Evolutionary conservation across 2,888 invertebrate genomes (phyloP).

Genomic region (Heteropelma amictum): DNA sequence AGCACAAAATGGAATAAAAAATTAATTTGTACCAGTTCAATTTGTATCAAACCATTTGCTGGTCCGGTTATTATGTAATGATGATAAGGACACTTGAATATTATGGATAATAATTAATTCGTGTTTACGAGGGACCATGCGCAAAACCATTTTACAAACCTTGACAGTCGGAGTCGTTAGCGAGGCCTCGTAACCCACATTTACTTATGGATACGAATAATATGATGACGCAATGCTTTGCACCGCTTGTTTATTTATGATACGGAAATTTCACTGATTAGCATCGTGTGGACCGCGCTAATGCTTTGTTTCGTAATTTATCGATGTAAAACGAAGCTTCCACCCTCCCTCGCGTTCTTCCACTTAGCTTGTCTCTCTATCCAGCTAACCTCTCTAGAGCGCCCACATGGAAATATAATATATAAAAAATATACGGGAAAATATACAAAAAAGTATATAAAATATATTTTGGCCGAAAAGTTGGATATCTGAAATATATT

Average conservation of each 20-base stretch:
- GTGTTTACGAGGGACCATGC: background rate
- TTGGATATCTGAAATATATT: no score
- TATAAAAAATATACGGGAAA: no score
- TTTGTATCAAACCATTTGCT: no score
- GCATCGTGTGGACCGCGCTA: constrained; percentile 77
- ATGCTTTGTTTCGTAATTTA: constrained; percentile 78
- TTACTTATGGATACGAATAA: background rate
- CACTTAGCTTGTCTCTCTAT: constrained; percentile 42
- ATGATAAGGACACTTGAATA: no score
- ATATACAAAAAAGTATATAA: no score
- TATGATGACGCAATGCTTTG: constrained; percentile 66
- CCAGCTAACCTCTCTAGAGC: constrained; percentile 53
- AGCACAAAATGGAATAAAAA: no score
- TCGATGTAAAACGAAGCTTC: constrained; percentile 73
- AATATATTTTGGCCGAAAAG: no score
- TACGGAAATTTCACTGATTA: constrained; percentile 78
- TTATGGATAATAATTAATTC: background rate
- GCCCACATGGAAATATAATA: no score
- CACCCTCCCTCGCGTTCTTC: constrained; percentile 53
- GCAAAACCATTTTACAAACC: background rate
- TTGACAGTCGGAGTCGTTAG: background rate
- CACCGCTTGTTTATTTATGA: constrained; percentile 76
- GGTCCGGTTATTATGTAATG: no score
- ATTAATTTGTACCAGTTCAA: no score
- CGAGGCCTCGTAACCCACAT: constrained; percentile 61